phyloP scores from a whole-genome alignment of 2,888 invertebrate genomes.

The Pinctada fucata region DNA sequence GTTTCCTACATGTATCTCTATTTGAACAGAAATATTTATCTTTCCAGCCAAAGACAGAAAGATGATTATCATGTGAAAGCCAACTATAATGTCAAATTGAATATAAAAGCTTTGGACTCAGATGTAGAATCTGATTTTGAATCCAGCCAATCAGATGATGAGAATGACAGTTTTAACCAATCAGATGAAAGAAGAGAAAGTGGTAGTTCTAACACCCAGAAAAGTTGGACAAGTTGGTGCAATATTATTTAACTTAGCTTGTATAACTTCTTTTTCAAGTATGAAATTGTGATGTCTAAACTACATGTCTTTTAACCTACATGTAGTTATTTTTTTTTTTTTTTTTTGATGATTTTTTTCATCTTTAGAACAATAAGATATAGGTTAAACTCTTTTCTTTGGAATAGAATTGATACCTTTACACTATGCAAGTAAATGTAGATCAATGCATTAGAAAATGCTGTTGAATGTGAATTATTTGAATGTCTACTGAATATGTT shows the following conservation, averaged over 20 bases:
- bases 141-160: neutral
- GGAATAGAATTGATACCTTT: too few species aligned
- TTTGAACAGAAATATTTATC: neutral
- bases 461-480: too few species aligned
- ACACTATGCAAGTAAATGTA: too few species aligned
- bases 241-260: conserved; percentile 4
- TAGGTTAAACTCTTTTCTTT: too few species aligned
- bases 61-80: neutral
- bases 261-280: neutral
- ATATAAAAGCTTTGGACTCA: neutral
- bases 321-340: too few species aligned
- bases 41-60: neutral
- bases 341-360: too few species aligned
- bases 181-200: neutral
- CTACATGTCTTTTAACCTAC: too few species aligned
- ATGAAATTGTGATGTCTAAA: too few species aligned
- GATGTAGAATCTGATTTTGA: neutral
- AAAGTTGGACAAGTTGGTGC: neutral
- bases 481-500: too few species aligned
- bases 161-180: neutral
- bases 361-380: too few species aligned
- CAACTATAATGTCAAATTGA: neutral
- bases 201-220: too few species aligned
- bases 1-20: neutral
- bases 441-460: too few species aligned